Evolutionary conservation across 2,888 invertebrate species (phyloP), one percentile per base, ranked within the genome.

Genomic region (Caenorhabditis virilis): DNA sequence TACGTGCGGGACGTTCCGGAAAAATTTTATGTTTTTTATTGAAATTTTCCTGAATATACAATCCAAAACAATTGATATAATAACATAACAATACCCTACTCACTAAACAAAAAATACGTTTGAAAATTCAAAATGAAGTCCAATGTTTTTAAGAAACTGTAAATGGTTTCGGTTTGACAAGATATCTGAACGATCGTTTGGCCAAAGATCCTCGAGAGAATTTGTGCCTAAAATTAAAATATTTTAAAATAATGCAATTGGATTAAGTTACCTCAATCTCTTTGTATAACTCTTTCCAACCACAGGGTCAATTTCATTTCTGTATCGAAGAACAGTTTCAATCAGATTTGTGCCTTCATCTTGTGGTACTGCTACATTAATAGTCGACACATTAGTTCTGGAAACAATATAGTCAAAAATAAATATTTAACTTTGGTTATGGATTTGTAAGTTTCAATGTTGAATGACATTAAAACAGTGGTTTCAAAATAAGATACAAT

Each of bases 181-280:
- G 57, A 46, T 75, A 72, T 46, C 78, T 67, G 66, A 74, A 73
- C 13, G 79, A 75, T 16, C 78, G 72, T 42, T 74, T 74, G 13
- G 69, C 72, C 20, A 81, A 55, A 3, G 79, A 69, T 22, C 82
- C 82, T 20, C 79, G 70, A 6, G 79, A 80, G 72, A 82, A 82
- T 49, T 72, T 72, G 74, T 80, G 80, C 43, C 72, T 65, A 16
- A 30, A 48, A 15, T 27, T 13, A 26, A 20, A 22, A 6, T 11
- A 1, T n/a, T 38, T 50, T 53, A 18, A 13, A 50, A 52, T 18
- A n/a, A 30, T 26, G 38, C 20, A 22, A 13, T 30, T 13, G 15
- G 7, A n/a, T 20, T 22, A 13, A 7, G 2, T 46, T 16, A 64
- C 55, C 72, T 30, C 15, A 75, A 42, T 39, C 72, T 54, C 35